phyloP scores from a whole-genome alignment of 2,113 vertebrate species.

The Chamaea fasciata region DNA sequence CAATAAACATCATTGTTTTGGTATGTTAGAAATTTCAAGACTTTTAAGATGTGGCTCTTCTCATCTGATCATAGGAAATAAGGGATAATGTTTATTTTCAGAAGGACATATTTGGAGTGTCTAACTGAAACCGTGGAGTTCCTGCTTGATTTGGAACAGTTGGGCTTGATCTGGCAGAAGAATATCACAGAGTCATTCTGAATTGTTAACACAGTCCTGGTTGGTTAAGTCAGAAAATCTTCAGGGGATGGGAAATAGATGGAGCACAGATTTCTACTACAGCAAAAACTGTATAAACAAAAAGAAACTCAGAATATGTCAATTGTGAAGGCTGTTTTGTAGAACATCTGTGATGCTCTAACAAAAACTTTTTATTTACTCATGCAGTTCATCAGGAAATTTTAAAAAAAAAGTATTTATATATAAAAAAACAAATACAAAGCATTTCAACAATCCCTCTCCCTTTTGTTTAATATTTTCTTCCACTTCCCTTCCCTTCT shows the following conservation, averaged over 20 bases:
- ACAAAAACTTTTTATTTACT: background rate
- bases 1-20: background rate
- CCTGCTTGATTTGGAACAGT: background rate
- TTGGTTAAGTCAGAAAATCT: background rate
- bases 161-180: background rate
- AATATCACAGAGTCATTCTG: background rate
- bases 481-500: background rate
- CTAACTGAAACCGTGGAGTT: background rate
- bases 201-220: background rate
- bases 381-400: background rate
- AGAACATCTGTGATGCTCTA: background rate
- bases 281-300: background rate
- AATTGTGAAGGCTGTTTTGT: background rate
- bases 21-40: background rate
- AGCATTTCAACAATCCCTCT: background rate
- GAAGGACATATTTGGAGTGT: background rate
- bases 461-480: background rate
- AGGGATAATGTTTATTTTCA: background rate
- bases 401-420: background rate
- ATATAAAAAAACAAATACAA: background rate
- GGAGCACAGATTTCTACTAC: background rate
- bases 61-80: background rate
- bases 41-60: background rate
- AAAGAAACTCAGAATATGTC: background rate
- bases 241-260: background rate